Conservation (phyloP, 2,113 vertebrate species). For the Mola mola region DNA sequence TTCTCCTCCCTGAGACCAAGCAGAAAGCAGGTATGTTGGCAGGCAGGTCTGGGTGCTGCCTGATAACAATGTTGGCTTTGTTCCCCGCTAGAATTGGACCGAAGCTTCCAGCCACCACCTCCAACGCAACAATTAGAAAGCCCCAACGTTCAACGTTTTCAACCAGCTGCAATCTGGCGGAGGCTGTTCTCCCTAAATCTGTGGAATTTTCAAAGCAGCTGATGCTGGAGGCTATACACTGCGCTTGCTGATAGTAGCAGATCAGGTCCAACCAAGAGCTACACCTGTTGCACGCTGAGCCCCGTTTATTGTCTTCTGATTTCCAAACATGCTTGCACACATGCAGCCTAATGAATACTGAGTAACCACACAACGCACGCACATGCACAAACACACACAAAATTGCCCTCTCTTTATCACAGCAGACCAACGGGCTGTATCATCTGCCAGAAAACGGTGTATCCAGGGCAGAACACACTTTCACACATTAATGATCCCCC, state of each 20-base stretch:
- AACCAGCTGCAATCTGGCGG: constrained; percentile 46
- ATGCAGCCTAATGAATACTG: constrained; percentile 35
- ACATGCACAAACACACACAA: constrained; percentile 2
- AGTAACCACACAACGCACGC: constrained; percentile 2
- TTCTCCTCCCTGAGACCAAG: constrained; percentile 21
- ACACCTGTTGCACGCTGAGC: constrained; percentile 63
- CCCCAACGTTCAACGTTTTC: constrained; percentile 37
- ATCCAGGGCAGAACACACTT: constrained; percentile 20
- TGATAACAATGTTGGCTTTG: constrained; percentile 78
- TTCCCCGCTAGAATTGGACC: constrained; percentile 69
- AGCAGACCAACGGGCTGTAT: constrained; percentile 44
- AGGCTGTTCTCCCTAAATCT: constrained; percentile 49
- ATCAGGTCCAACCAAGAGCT: constrained; percentile 56
- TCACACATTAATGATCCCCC: constrained; percentile 22
- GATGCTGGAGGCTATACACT: constrained; percentile 58
- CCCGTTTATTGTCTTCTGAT: constrained; percentile 49
- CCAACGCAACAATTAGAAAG: constrained; percentile 73
- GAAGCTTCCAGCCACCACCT: constrained; percentile 48
- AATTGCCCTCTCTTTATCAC: constrained; percentile 33
- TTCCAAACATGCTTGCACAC: constrained; percentile 27
- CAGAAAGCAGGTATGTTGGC: constrained; percentile 75
- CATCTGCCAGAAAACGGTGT: constrained; percentile 40
- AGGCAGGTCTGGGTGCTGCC: constrained; percentile 59
- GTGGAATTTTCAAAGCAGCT: constrained; percentile 30
- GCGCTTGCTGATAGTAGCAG: constrained; percentile 60